A percentile compares a stretch with the other conserved stretches of the same genome.
Conservation (phyloP, 1,140 invertebrate species). For the Drosophila watanabei region DNA sequence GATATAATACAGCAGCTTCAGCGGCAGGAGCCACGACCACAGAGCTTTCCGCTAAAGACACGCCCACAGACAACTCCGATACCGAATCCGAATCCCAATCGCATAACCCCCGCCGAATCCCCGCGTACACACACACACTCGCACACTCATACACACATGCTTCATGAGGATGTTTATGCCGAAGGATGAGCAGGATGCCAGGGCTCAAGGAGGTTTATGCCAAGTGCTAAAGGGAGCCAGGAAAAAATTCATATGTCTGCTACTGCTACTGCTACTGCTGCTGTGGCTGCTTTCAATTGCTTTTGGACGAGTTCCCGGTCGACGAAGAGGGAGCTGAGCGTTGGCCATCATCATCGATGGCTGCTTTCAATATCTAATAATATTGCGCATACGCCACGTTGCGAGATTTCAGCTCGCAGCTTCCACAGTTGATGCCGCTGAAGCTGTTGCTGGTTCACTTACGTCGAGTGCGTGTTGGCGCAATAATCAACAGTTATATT, state of each 20-base stretch:
- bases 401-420: constrained; percentile 46
- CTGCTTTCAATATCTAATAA: constrained; percentile 82
- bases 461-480: constrained; percentile 78
- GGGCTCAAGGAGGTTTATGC: constrained; percentile 29
- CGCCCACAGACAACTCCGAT: constrained; percentile 60
- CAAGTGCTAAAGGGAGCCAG: constrained; percentile 24
- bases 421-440: constrained; percentile 28
- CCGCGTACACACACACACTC: background rate
- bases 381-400: constrained; percentile 79
- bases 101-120: constrained; percentile 20
- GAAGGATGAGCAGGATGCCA: constrained; percentile 28
- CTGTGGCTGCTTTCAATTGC: constrained; percentile 75
- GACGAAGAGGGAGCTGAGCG: constrained; percentile 10
- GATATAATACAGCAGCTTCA: constrained; percentile 67
- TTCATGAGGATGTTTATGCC: constrained; percentile 48
- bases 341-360: constrained; percentile 65
- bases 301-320: constrained; percentile 30
- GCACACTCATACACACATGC: constrained; percentile 14
- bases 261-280: constrained; percentile 56
- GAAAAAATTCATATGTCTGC: constrained; percentile 78
- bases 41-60: constrained; percentile 48
- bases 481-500: constrained; percentile 83
- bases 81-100: constrained; percentile 45
- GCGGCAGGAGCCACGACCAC: constrained; percentile 33
- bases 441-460: constrained; percentile 69